These are phyloP conservation scores for Ianthella basta DNA, from an alignment of 37 sponge, comb jelly and placozoan species.

Conservation along the genomic window DNA sequence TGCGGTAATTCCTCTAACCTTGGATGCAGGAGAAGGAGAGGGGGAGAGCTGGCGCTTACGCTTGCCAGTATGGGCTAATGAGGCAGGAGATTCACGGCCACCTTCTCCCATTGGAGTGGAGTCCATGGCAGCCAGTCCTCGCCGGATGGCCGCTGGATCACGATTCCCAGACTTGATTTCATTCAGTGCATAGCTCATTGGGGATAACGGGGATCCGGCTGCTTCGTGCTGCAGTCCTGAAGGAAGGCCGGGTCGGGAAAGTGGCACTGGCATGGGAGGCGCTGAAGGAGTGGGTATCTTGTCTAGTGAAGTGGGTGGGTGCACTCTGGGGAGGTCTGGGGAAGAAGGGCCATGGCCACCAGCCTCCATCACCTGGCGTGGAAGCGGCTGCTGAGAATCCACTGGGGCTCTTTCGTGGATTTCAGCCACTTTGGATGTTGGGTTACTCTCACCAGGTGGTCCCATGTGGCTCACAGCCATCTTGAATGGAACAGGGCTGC, in stretches of 20 bases:
- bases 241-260: background rate
- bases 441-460: too few relatives aligned
- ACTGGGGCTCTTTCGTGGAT: too few relatives aligned
- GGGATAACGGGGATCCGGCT: slow-evolving; percentile 8
- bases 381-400: too few relatives aligned
- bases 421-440: too few relatives aligned
- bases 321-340: background rate
- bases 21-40: too few relatives aligned
- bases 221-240: background rate
- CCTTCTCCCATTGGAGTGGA: background rate
- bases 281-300: background rate
- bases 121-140: slow-evolving; percentile 17
- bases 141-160: slow-evolving; percentile 19
- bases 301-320: background rate
- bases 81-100: too few relatives aligned
- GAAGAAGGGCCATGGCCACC: too few relatives aligned
- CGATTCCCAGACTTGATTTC: slow-evolving; percentile 17
- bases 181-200: slow-evolving; percentile 24
- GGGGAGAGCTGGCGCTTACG: too few relatives aligned
- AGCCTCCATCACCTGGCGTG: too few relatives aligned
- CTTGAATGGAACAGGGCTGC: background rate
- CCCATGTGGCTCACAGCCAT: background rate
- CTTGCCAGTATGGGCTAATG: too few relatives aligned
- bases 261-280: background rate
- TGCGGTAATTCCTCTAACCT: too few relatives aligned